Evolutionary conservation across 2,797 vertebrate species (phyloP).

Genomic region (Serranus cabrilla): DNA sequence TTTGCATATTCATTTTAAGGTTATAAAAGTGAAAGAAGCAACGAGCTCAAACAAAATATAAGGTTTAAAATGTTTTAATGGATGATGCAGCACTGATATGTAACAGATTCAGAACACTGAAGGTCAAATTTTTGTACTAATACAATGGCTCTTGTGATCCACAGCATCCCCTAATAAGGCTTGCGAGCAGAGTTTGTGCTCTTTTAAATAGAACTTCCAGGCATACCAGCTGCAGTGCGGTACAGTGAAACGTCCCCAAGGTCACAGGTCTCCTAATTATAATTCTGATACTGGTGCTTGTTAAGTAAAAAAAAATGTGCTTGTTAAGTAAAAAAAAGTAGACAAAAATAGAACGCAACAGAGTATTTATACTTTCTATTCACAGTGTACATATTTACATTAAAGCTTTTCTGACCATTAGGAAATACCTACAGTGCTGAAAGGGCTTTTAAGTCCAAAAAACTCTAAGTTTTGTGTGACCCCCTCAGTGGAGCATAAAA

Average conservation of each 20-base stretch:
- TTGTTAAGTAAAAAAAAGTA: slow-evolving; percentile 59
- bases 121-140: slow-evolving; percentile 19
- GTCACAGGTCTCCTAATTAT: slow-evolving; percentile 5
- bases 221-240: slow-evolving; percentile 47
- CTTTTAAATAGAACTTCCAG: slow-evolving; percentile 47
- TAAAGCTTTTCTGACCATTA: slow-evolving; percentile 44
- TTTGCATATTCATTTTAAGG: background rate
- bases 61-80: slow-evolving; percentile 67
- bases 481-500: slow-evolving; percentile 19
- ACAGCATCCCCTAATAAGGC: slow-evolving; percentile 16
- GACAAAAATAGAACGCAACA: slow-evolving; percentile 55
- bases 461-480: slow-evolving; percentile 7
- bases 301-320: slow-evolving; percentile 51
- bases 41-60: slow-evolving; percentile 29
- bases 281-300: slow-evolving; percentile 43
- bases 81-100: slow-evolving; percentile 66
- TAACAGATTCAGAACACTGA: slow-evolving; percentile 68
- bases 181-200: slow-evolving; percentile 32
- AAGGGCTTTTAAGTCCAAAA: slow-evolving; percentile 40
- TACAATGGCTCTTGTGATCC: slow-evolving; percentile 31
- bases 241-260: slow-evolving; percentile 17
- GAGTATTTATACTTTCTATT: slow-evolving; percentile 74
- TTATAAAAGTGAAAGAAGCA: slow-evolving; percentile 1
- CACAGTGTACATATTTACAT: slow-evolving; percentile 84
- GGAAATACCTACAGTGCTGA: slow-evolving; percentile 46